A percentile compares a stretch with the other conserved stretches of the same genome.
Conservation (phyloP, 2,888 invertebrate genomes). For the Oconnorella tubifera region DNA sequence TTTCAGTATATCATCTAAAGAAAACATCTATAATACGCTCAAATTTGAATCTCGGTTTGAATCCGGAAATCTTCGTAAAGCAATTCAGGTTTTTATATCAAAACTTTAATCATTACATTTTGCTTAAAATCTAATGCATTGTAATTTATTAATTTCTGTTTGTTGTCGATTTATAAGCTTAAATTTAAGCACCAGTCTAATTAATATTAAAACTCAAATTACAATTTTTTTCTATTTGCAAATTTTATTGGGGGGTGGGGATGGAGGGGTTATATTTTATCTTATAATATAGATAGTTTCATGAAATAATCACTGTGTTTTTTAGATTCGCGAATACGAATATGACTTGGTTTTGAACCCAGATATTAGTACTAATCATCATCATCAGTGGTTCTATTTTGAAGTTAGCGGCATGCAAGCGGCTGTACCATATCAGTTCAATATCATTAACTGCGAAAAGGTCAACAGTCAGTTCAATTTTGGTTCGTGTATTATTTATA, state of each 20-base stretch:
- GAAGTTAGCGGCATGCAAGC: constrained; percentile 74
- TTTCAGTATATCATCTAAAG: too few species aligned
- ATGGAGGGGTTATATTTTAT: not conserved
- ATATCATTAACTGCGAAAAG: constrained; percentile 83
- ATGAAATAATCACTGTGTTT: not conserved
- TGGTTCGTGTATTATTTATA: too few species aligned
- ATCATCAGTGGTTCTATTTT: constrained; percentile 88
- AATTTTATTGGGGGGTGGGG: too few species aligned
- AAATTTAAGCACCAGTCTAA: too few species aligned
- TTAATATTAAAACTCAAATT: too few species aligned
- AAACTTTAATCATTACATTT: too few species aligned
- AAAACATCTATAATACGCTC: too few species aligned
- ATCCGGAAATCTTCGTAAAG: constrained; percentile 78
- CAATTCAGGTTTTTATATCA: constrained; percentile 78
- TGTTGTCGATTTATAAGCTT: too few species aligned
- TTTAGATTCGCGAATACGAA: constrained; percentile 62
- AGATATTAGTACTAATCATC: constrained; percentile 72
- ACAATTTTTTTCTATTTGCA: not conserved
- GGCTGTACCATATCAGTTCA: constrained; percentile 71
- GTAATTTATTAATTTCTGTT: too few species aligned
- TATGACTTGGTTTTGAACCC: constrained; percentile 79
- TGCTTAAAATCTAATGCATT: too few species aligned
- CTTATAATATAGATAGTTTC: not conserved
- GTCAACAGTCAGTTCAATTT: constrained; percentile 80
- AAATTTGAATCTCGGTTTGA: constrained; percentile 74